Evolutionary conservation across 2,113 vertebrate species (phyloP), one percentile per base, ranked within the genome.

Genomic region (Pteronura brasiliensis): DNA sequence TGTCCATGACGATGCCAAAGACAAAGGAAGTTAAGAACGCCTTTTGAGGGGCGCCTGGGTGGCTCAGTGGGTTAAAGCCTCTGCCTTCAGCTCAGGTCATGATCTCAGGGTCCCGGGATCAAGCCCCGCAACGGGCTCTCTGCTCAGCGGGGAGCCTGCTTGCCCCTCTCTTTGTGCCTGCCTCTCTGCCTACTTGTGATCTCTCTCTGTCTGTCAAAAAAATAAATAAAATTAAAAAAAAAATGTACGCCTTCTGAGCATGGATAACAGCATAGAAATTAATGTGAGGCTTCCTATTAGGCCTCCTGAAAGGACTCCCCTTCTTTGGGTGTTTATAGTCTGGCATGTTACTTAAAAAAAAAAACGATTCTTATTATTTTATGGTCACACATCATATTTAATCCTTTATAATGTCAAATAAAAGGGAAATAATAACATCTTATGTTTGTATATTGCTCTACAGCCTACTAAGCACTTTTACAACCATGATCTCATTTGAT

Each of bases 401-500:
- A 59, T 85, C 90, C 74, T 96, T 96, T 93, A 95, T 74, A 92
- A 90, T 85, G 81, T 69, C 87, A 95, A 94, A 97, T 96, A 97
- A 98, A 98, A 98, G 90, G 69, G 81, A 61, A 96, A 93, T 97
- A 98, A 96, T 98, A 95, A 96, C 76, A 96, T 90, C 90, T 72
- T 97, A 2, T 90, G 65, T 93, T 42, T 94, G 36, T 61, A 52
- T 94, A 89, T 61, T 85, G 82, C 86, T 95, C 96, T 97, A 92
- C 7, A 92, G 84, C 93, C 95, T 69, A 93, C 95, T 88, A 55
- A 96, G 95, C 57, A 63, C 87, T 95, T 97, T 96, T 95, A 95
- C 27, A 85, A 31, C n/a, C 20, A 10, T 14, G 27, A 92, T 95
- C 76, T 88, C 69, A 96, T 96, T 97, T 97, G 96, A 96, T 98